Conservation (phyloP, 2,113 vertebrate genomes). For the Pachyramphus minor region DNA sequence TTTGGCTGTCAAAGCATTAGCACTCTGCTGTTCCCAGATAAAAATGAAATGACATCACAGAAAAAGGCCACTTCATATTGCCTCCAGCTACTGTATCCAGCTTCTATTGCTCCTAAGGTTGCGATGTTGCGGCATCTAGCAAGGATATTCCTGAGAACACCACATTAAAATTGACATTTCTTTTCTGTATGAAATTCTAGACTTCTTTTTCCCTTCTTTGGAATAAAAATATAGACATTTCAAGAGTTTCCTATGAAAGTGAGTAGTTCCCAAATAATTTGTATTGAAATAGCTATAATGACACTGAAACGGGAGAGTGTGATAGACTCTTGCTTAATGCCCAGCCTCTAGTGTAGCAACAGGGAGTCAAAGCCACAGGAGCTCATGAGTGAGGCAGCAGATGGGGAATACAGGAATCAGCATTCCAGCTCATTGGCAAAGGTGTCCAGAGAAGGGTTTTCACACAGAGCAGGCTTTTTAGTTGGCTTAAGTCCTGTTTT, state of each 20-base stretch:
- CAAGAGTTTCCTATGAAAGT: background rate
- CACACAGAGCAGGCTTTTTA: background rate
- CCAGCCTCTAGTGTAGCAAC: background rate
- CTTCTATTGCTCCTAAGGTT: background rate
- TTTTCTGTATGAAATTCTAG: background rate
- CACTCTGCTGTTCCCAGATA: background rate
- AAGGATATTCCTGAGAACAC: background rate
- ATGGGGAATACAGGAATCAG: background rate
- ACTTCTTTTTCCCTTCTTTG: background rate
- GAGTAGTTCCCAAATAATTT: background rate
- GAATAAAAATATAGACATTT: background rate
- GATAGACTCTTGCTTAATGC: background rate
- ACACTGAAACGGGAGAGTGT: background rate
- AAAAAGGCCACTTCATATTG: background rate
- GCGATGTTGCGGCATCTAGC: background rate
- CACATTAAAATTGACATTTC: background rate
- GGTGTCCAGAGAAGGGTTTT: background rate
- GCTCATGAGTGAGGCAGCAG: background rate
- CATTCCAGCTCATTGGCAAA: background rate
- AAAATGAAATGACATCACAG: slow-evolving; percentile 2
- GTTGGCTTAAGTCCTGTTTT: background rate
- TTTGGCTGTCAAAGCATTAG: background rate
- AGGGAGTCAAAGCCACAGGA: background rate
- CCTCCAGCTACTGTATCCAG: background rate
- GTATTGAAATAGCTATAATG: background rate